Percentiles rank a stretch among this genome's conserved stretches.
Evolutionary conservation across 2,888 invertebrate genomes (phyloP).

Genomic region (Meghimatium bilineatum): DNA sequence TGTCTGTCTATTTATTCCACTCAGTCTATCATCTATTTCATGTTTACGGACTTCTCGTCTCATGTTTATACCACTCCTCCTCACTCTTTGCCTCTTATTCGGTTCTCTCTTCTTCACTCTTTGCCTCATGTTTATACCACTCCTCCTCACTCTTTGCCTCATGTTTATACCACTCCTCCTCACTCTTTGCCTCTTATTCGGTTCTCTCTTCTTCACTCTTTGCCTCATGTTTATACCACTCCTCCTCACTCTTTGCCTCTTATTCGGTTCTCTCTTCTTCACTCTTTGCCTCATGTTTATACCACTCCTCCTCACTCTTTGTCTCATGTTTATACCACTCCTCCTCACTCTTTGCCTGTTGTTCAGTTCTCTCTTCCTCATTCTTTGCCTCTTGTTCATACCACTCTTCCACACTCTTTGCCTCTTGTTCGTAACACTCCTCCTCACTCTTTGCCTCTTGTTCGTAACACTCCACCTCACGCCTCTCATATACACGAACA

Average conservation of each 20-base stretch:
- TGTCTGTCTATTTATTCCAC: no score
- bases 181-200: background rate
- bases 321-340: background rate
- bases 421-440: constrained; percentile 1
- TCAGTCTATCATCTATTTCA: no score
- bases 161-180: background rate
- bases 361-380: background rate
- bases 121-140: no score
- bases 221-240: background rate
- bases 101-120: background rate
- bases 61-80: no score
- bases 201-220: background rate
- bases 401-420: background rate
- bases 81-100: background rate
- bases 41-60: no score
- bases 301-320: background rate
- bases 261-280: background rate
- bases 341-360: constrained; percentile 11
- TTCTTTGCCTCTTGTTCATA: background rate
- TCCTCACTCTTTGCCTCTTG: constrained; percentile 15
- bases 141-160: background rate
- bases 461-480: no score
- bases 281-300: background rate
- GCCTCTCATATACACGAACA: no score
- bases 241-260: background rate